A percentile compares a stretch with the other conserved stretches of the same genome.
phyloP scores from a whole-genome alignment of 1,140 invertebrate genomes.

The Scaptodrosophila lebanonensis region DNA sequence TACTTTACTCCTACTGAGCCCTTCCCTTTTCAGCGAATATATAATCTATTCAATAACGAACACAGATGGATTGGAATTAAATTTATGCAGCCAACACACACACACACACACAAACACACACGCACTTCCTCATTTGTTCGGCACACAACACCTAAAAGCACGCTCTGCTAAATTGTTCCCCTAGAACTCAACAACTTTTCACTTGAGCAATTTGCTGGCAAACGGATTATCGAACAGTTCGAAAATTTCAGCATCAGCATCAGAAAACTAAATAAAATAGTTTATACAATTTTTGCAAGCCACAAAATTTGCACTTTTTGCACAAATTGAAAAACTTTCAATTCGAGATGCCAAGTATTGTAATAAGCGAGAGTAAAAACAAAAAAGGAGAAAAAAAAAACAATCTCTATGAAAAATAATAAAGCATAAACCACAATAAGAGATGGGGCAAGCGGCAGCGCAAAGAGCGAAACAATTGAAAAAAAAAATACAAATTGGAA shows the following conservation, averaged over 20 bases:
- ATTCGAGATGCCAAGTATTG: conserved; percentile 53
- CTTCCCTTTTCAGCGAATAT: too few relatives aligned
- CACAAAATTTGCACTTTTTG: conserved; percentile 10
- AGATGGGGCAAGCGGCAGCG: conserved; percentile 9
- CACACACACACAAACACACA: too few relatives aligned
- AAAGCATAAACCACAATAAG: conserved; percentile 44
- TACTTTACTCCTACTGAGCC: too few relatives aligned
- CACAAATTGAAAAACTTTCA: conserved; percentile 55
- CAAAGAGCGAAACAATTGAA: conserved; percentile 5
- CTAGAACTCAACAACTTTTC: conserved; percentile 54
- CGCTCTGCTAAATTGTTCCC: conserved; percentile 37
- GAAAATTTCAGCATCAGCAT: conserved; percentile 12
- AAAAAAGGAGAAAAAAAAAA: background rate
- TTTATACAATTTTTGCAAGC: conserved; percentile 36
- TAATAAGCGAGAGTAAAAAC: conserved; percentile 34
- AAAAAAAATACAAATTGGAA: conserved; percentile 29
- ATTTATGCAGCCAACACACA: too few relatives aligned
- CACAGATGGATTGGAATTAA: too few relatives aligned
- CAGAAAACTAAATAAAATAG: conserved; percentile 30
- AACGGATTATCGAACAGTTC: conserved; percentile 19
- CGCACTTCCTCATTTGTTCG: too few relatives aligned
- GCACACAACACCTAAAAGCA: conserved; percentile 20
- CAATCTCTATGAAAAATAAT: conserved; percentile 32
- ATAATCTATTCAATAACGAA: too few relatives aligned
- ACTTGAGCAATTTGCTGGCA: conserved; percentile 47